Percentiles rank a stretch among this genome's conserved stretches.
Conservation (phyloP, 2,797 vertebrate species). For the Phoebastria nigripes region DNA sequence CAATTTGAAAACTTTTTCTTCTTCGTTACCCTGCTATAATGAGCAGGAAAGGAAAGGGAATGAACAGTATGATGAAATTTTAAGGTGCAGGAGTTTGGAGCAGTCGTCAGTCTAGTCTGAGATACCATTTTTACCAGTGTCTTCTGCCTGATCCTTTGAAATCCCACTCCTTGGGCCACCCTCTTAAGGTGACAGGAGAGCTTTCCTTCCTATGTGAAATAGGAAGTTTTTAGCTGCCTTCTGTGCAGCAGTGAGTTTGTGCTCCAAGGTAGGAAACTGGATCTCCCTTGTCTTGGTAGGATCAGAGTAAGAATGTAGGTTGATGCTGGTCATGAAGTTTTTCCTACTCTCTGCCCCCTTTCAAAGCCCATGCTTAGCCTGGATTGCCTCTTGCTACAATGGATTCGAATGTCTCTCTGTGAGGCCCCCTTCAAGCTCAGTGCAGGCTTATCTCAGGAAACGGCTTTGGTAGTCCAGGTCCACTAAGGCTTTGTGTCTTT, state of each 20-base stretch:
- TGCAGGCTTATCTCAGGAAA: background rate
- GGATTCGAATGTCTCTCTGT: background rate
- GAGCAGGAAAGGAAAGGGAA: background rate
- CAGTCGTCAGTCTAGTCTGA: background rate
- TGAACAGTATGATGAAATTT: background rate
- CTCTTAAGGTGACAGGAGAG: background rate
- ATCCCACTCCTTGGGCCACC: background rate
- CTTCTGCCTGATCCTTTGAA: background rate
- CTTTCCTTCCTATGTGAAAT: background rate
- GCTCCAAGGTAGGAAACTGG: background rate
- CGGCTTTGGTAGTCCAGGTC: background rate
- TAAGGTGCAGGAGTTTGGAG: background rate
- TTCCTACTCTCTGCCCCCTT: background rate
- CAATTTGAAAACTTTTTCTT: background rate
- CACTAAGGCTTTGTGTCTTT: background rate
- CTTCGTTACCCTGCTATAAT: background rate
- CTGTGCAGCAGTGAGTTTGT: background rate
- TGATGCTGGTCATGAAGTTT: background rate
- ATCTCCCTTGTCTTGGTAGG: background rate
- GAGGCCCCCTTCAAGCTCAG: background rate
- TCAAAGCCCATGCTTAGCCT: background rate
- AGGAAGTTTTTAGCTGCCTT: background rate
- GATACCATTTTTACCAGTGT: background rate
- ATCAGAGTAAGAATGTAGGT: background rate
- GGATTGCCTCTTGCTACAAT: background rate